A percentile compares a stretch with the other conserved stretches of the same genome.
Conservation (phyloP, 2,113 vertebrate genomes). For the Pseudorectes ferrugineus region DNA sequence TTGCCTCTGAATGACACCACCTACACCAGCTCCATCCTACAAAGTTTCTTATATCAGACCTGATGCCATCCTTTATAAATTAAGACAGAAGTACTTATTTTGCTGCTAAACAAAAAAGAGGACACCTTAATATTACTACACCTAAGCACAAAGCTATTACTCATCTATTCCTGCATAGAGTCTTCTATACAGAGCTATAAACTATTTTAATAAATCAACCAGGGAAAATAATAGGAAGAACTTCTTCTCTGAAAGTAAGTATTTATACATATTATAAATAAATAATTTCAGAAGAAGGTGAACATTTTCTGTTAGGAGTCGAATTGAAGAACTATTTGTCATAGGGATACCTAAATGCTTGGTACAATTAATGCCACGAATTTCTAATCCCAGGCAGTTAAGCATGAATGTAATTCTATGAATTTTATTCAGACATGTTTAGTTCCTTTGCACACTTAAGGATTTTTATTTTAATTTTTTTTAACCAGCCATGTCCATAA, state of each 20-base stretch:
- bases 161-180: neutral
- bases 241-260: neutral
- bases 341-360: neutral
- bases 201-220: neutral
- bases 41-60: neutral
- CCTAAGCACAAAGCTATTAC: neutral
- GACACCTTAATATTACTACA: neutral
- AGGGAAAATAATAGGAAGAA: neutral
- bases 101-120: neutral
- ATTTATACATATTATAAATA: neutral
- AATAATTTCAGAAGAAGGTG: neutral
- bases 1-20: neutral
- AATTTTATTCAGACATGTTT: neutral
- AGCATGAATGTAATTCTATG: neutral
- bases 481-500: neutral
- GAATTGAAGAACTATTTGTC: neutral
- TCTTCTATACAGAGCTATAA: neutral
- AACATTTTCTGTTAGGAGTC: neutral
- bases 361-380: neutral
- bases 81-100: neutral
- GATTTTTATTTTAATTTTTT: neutral
- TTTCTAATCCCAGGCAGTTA: neutral
- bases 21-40: neutral
- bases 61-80: neutral
- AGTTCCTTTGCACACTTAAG: neutral